A percentile compares a stretch with the other conserved stretches of the same genome.
phyloP scores from a whole-genome alignment of 35 echinoderm and acorn worm genomes.

The Apostichopus parvimensis region DNA sequence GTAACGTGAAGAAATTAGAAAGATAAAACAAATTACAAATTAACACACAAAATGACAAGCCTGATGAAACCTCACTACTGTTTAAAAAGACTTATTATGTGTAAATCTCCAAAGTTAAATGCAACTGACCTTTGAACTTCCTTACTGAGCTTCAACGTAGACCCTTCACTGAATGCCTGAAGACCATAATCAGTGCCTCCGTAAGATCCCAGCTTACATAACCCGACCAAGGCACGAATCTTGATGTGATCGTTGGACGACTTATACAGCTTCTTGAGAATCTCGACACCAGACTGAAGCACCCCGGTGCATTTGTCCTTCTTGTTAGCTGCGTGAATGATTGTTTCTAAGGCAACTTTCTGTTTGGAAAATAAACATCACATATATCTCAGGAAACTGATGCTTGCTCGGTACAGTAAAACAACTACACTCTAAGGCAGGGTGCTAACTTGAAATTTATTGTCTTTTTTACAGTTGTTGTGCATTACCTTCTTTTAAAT shows the following conservation, averaged over 20 bases:
- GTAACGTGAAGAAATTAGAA: too few relatives aligned
- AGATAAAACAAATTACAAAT: too few relatives aligned
- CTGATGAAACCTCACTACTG: too few relatives aligned
- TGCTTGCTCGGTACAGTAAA: not conserved
- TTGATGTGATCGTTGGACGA: constrained; percentile 78
- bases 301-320: constrained; percentile 88
- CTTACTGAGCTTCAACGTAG: constrained; percentile 71
- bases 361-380: not conserved
- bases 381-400: not conserved
- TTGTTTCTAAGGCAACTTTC: constrained; percentile 92
- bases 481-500: too few relatives aligned
- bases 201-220: constrained; percentile 90
- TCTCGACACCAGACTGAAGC: constrained; percentile 64
- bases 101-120: not conserved
- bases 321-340: constrained; percentile 84
- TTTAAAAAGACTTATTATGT: too few relatives aligned
- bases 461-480: too few relatives aligned
- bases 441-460: too few relatives aligned
- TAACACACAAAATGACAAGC: too few relatives aligned
- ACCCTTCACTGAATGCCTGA: constrained; percentile 80
- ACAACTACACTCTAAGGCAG: too few relatives aligned
- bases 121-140: constrained; percentile 74
- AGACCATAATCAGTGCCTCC: constrained; percentile 86
- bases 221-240: constrained; percentile 87
- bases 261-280: constrained; percentile 84